Base-by-base conservation (phyloP, 2,113 vertebrate genomes). In the Otis tarda region DNA sequence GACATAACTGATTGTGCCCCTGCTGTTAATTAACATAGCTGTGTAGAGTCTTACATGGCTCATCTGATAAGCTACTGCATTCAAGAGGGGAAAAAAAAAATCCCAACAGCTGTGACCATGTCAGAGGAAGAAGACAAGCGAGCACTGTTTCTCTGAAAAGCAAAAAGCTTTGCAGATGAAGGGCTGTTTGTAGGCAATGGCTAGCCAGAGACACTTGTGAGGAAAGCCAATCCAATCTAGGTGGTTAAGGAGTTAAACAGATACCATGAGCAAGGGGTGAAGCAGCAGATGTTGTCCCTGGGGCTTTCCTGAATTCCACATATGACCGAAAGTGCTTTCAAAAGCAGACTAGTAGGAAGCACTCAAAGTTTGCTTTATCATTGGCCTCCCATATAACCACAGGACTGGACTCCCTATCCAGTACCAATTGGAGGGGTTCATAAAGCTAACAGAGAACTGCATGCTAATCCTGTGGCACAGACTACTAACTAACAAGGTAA, bases 1-100 rank as follows among this genome's bases (percentile, higher is more conserved):
- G 10, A 49, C 35, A 17, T 31, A 81, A 81, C 53, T 63, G 53
- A 90, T 27, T 79, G 39, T 39, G 69, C 35, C 80, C 60, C 45
- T 68, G 33, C 61, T 73, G 49, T 71, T 96, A 94, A 94, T 91
- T 87, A 94, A 81, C 17, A 74, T 23, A 89, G 52, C 73, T 33
- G 16, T 64, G 59, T 23, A 81, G 30, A 56, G 50, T 25, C 50
- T 41, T 84, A 37, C 10, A 49, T 16, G 7, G 73, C n/a, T 89
- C 55, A 87, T 87, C 41, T 82, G 56, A 68, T 55, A 69, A 89
- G 7, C 55, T 24, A 71, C n/a, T 45, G 41, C 74, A 93, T 37
- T 94, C 47, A 67, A 53, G 56, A 35, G 16, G 5, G 7, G 7
- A 33, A 63, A 65, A 41, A 41, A 39, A 39, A 39, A 57, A 67